These are phyloP conservation scores for Archips crataeganus DNA, from an alignment of 2,888 invertebrate genomes.

Conservation along the genomic window DNA sequence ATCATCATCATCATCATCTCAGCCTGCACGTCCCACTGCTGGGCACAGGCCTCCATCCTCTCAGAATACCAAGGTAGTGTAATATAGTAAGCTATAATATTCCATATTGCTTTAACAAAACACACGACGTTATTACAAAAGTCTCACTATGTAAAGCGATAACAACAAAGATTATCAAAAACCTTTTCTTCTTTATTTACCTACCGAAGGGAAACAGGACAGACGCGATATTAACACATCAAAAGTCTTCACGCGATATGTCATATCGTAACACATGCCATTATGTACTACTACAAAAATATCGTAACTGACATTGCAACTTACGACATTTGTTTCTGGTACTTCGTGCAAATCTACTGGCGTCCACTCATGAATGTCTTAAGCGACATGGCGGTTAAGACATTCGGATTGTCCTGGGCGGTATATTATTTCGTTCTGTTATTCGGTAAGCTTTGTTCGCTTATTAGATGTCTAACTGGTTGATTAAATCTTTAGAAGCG, in stretches of 20 bases:
- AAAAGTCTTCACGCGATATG: slow-evolving; percentile 45
- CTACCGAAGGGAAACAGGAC: slow-evolving; percentile 33
- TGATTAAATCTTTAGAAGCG: slow-evolving; percentile 41
- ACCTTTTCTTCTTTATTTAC: slow-evolving; percentile 33
- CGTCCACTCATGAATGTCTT: not conserved
- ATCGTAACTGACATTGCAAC: not conserved
- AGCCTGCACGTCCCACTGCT: too few relatives aligned
- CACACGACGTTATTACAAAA: not conserved
- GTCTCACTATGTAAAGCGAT: slow-evolving; percentile 1
- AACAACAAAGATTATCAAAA: slow-evolving; percentile 30
- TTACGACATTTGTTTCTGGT: not conserved
- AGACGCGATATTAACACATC: slow-evolving; percentile 47
- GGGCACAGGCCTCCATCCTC: too few relatives aligned
- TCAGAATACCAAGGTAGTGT: too few relatives aligned
- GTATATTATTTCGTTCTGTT: slow-evolving; percentile 34
- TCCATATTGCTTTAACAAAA: not conserved
- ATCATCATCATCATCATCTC: too few relatives aligned
- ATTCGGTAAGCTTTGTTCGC: slow-evolving; percentile 39
- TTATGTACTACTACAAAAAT: not conserved
- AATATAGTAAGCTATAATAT: too few relatives aligned
- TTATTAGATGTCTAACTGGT: slow-evolving; percentile 42
- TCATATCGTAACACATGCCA: slow-evolving; percentile 37
- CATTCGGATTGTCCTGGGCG: not conserved
- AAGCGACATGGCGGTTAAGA: slow-evolving; percentile 10
- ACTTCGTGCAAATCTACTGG: not conserved